Base-by-base conservation (phyloP, 1,140 invertebrate species). In the Chironomus tepperi region DNA sequence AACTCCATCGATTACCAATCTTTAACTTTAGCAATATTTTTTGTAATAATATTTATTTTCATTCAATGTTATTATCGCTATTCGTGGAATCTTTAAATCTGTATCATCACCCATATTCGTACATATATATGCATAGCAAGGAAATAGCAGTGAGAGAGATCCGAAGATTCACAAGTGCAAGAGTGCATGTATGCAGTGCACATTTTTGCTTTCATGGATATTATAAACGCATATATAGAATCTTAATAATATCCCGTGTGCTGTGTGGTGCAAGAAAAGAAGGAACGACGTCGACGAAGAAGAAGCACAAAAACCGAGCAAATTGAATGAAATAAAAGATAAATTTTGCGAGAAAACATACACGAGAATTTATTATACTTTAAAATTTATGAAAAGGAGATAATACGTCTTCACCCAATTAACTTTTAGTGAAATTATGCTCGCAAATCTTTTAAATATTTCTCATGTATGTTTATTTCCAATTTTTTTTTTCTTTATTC, bases 341-440 rank as follows among this genome's bases (percentile, higher is more conserved):
- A 57, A 57, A 57, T 57, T 57, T n/a, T 57, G 47, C 47, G 47
- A 57, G 47, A 57, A 57, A 57, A 57, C 47, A 57, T 57, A 57
- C 47, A 57, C 47, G 47, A 57, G 47, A 57, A 57, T 57, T 57
- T 57, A 57, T 57, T 57, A 57, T 57, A 12, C 47, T 57, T 57
- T 57, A 57, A 57, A 57, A 57, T 57, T 57, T 57, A 57, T 57
- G 47, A 57, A 57, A 57, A 57, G 47, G 47, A 57, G 65, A 70
- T 70, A 70, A 70, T 70, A 70, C 65, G 65, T 70, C 65, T 70
- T 18, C 65, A 70, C 65, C 65, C 65, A 70, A 70, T 70, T 70
- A 70, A 19, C 65, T 70, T 18, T 70, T 70, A 19, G 65, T 18
- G 16, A 70, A 70, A 21, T 70, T 19, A 70, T 70, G 65, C 19